Base-by-base conservation (phyloP, 2,113 vertebrate species). In the Cynoglossus semilaevis region DNA sequence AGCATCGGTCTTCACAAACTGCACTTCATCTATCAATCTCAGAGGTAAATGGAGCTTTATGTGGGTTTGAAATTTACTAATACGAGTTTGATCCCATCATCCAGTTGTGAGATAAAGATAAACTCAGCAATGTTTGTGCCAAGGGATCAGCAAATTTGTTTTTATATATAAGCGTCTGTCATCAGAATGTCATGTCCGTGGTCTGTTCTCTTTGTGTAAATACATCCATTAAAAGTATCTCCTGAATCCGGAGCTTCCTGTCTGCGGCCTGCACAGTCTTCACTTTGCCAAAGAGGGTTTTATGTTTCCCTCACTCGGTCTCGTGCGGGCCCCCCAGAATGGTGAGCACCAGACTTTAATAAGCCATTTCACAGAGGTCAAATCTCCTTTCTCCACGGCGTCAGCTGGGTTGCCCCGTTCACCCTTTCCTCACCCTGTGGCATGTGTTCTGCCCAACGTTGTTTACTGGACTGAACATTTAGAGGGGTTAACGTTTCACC, bases 401-500 rank as follows among this genome's bases (percentile, higher is more conserved):
- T 87, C 86, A 89, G 84, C 86, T 88, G 86, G 72, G 74, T 76
- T 43, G 45, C 62, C 74, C 66, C 71, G 19, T 66, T 76, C 81
- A 72, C 74, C 79, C 74, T 42, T 40, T 77, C 76, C 67, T 80
- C 79, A 76, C 79, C 77, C 80, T 38, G 17, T 84, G 80, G 87
- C 86, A 89, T 88, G 87, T 85, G 86, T 83, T 76, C 77, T 61
- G 54, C 75, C 77, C 80, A 37, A 64, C 68, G 75, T 77, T 89
- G 86, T 88, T 88, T 85, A 87, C 80, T 58, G 84, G 84, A 58
- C 68, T 1, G 76, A 77, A 74, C 79, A 75, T 86, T 89, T 88
- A 87, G 79, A 77, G 65, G 84, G 86, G 87, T 87, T 88, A 82
- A 77, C 84, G 18, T 89, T 89, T 87, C 83, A 85, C 78, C 63